phyloP scores from a whole-genome alignment of 1,140 invertebrate species.

The Bilobella aurantiaca region DNA sequence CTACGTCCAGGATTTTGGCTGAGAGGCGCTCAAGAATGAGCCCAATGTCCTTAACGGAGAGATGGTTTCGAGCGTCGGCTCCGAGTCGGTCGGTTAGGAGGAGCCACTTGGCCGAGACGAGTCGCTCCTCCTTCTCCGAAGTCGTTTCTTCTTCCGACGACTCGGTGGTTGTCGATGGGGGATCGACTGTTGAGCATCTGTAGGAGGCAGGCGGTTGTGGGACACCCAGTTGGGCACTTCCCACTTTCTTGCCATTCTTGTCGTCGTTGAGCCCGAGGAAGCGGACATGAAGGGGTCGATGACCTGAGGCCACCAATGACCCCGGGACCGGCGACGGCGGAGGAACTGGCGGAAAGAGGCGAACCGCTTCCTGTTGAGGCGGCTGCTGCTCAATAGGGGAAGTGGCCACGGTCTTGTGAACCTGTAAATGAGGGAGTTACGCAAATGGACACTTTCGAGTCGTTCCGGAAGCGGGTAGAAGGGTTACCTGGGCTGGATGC shows the following conservation, averaged over 20 bases:
- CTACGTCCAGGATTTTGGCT: constrained; percentile 86
- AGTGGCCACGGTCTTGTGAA: constrained; percentile 79
- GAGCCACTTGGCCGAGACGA: constrained; percentile 81
- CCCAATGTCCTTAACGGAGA: constrained; percentile 88
- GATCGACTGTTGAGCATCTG: constrained; percentile 48
- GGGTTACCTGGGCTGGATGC: constrained; percentile 1
- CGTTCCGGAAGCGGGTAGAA: constrained; percentile 7
- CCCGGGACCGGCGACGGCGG: background rate
- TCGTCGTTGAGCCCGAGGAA: constrained; percentile 32
- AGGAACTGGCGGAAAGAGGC: background rate
- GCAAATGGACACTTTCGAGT: constrained; percentile 1
- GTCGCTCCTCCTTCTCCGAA: constrained; percentile 71
- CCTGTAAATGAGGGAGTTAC: constrained; percentile 37
- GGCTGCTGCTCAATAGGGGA: constrained; percentile 57
- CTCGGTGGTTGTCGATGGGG: constrained; percentile 43
- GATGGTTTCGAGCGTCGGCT: constrained; percentile 76
- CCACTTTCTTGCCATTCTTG: constrained; percentile 25
- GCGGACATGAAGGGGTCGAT: constrained; percentile 27
- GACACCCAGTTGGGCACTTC: background rate
- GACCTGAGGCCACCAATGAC: background rate
- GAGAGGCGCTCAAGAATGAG: constrained; percentile 82
- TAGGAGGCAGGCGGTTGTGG: constrained; percentile 1
- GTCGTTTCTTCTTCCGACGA: constrained; percentile 78
- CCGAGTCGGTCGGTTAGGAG: constrained; percentile 82
- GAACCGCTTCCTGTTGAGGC: constrained; percentile 7